phyloP scores from a whole-genome alignment of 1,140 invertebrate genomes.

The Neodiprion virginianus region DNA sequence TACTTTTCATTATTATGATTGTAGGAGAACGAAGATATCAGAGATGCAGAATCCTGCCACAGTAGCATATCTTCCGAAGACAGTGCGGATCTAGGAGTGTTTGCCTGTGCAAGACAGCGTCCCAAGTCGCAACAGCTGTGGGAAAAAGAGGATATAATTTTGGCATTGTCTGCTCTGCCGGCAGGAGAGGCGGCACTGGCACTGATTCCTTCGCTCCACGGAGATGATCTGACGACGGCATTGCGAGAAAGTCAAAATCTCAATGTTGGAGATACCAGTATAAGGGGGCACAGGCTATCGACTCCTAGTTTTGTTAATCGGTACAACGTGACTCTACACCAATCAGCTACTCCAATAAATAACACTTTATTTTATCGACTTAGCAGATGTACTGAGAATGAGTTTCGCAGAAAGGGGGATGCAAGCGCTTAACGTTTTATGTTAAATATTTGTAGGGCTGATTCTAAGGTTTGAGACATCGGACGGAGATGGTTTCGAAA shows the following conservation, averaged over 20 bases:
- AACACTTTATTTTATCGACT: not conserved
- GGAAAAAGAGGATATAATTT: conserved; percentile 46
- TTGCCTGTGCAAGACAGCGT: conserved; percentile 37
- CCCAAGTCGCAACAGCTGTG: conserved; percentile 44
- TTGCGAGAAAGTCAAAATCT: conserved; percentile 38
- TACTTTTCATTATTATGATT: conserved; percentile 33
- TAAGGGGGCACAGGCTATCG: conserved; percentile 23
- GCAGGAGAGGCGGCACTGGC: conserved; percentile 47
- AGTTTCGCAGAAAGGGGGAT: too few relatives aligned
- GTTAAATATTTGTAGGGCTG: not conserved
- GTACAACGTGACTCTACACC: conserved; percentile 31
- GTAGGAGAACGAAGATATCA: conserved; percentile 38
- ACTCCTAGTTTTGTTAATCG: conserved; percentile 40
- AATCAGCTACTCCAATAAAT: conserved; percentile 3
- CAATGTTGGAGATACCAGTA: conserved; percentile 23
- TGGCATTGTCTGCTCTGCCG: conserved; percentile 46
- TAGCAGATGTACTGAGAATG: too few relatives aligned
- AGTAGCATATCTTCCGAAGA: conserved; percentile 50
- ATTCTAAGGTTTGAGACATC: too few relatives aligned
- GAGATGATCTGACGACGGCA: conserved; percentile 37
- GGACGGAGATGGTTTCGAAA: conserved; percentile 1
- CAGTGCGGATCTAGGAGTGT: conserved; percentile 33
- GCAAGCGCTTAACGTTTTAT: not conserved
- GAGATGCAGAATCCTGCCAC: conserved; percentile 34
- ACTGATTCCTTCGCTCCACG: conserved; percentile 41